Percentiles rank a stretch among this genome's conserved stretches.
phyloP scores from a whole-genome alignment of 1,140 invertebrate genomes.

The Coptotermes formosanus region DNA sequence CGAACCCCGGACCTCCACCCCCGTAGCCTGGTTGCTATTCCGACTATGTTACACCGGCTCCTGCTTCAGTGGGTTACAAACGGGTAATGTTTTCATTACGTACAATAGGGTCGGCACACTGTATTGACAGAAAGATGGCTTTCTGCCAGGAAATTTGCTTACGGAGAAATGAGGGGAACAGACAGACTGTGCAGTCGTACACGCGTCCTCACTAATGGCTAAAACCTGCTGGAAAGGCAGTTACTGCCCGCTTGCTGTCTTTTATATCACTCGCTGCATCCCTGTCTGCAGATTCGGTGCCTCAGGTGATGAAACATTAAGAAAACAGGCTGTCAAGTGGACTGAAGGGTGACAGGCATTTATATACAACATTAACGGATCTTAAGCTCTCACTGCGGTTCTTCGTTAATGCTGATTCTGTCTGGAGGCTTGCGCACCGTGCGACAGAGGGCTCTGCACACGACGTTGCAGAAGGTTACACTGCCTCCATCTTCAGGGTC shows the following conservation, averaged over 20 bases:
- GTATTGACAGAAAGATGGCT: constrained; percentile 2
- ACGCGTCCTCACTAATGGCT: not conserved
- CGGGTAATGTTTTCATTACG: not conserved
- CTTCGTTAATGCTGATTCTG: too few species aligned
- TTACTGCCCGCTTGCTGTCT: not conserved
- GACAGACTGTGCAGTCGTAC: not conserved
- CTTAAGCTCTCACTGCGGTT: too few species aligned
- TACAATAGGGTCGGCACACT: not conserved
- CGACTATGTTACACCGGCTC: too few species aligned
- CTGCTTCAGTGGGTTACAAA: too few species aligned
- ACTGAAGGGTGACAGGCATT: too few species aligned
- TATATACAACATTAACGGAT: too few species aligned
- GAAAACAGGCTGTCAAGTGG: not conserved
- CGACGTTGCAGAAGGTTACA: too few species aligned
- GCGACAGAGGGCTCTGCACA: too few species aligned
- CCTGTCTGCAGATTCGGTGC: not conserved
- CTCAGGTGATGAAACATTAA: not conserved
- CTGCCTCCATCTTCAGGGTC: too few species aligned
- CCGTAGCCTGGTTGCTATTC: too few species aligned
- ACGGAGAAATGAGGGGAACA: not conserved
- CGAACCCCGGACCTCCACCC: too few species aligned
- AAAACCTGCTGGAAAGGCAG: not conserved
- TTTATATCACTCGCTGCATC: not conserved
- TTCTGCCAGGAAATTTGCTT: not conserved
- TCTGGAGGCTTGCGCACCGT: too few species aligned